Evolutionary conservation across 1,140 invertebrate genomes (phyloP), one percentile per base, ranked within the genome.

Genomic region (Drosophila repletoides): DNA sequence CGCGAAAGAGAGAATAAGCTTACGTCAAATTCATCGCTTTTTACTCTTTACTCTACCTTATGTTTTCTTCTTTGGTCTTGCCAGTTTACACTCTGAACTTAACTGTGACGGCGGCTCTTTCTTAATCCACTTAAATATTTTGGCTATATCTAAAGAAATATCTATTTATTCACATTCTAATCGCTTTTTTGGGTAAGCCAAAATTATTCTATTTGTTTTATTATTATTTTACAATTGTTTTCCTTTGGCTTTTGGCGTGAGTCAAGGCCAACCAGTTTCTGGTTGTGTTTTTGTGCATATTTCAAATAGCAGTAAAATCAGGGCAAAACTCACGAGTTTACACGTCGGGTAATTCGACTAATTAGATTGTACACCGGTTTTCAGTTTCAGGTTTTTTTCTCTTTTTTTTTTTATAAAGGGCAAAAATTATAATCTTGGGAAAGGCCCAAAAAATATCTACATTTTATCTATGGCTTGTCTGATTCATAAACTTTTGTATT

Each of bases 181-280:
- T 70, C 33, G 34, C 19, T 21, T 48, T 17, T 48, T 52, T 46
- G n/a, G n/a, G n/a, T n/a, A n/a, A 36, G 31, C 3, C 48, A 12
- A 51, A 52, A 31, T 59, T 38, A 40, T 45, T 61, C 33, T 41
- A n/a, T 22, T 70, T 38, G 34, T 24, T 21, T 48, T 17, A 41
- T 52, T 46, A 46, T 38, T 24, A 12, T 26, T 34, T 58, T 55
- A 34, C 21, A n/a, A n/a, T n/a, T 33, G 28, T 53, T 56, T 52
- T 79, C 29, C 21, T 61, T 31, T 17, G 52, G 10, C 10, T 31
- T 24, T 65, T 52, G 9, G 17, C 41, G 31, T 59, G 52, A 17
- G 51, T 66, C 76, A 66, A 79, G 76, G 71, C 52, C 38, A 83
- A 84, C 77, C 65, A 56, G 77, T 83, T 83, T 9, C 26, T 24